phyloP scores from a whole-genome alignment of 2,888 invertebrate genomes.

The Calliscelio sp. region DNA sequence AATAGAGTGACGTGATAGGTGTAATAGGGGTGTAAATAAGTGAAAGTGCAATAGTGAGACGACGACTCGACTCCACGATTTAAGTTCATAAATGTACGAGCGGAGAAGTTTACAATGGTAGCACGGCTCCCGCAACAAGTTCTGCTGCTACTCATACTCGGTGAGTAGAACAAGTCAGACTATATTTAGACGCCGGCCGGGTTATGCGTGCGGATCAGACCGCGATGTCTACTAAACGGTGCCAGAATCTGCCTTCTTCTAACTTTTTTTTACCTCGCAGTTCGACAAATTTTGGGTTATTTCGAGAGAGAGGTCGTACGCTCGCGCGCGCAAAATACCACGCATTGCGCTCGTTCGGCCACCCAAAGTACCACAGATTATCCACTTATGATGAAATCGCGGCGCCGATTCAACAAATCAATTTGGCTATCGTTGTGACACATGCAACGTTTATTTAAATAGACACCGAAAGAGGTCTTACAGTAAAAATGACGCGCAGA shows the following conservation, averaged over 20 bases:
- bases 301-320: constrained; percentile 59
- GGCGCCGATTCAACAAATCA: constrained; percentile 30
- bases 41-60: constrained; percentile 79
- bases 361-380: constrained; percentile 33
- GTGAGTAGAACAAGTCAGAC: constrained; percentile 80
- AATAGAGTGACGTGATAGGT: constrained; percentile 50
- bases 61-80: constrained; percentile 78
- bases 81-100: constrained; percentile 83
- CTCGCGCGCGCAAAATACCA: constrained; percentile 13
- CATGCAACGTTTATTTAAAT: constrained; percentile 21
- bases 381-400: constrained; percentile 31
- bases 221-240: constrained; percentile 64
- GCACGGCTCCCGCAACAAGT: constrained; percentile 85
- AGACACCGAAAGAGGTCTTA: constrained; percentile 18
- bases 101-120: constrained; percentile 84
- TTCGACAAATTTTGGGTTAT: constrained; percentile 68
- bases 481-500: too few relatives aligned
- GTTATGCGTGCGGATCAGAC: constrained; percentile 73
- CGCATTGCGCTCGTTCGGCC: too few relatives aligned
- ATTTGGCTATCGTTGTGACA: constrained; percentile 21
- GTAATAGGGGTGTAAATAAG: constrained; percentile 79
- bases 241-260: constrained; percentile 71
- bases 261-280: constrained; percentile 55
- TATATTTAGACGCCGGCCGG: constrained; percentile 80
- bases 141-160: constrained; percentile 84